Evolutionary conservation across 2,888 invertebrate genomes (phyloP).

Genomic region (Griposia aprilina): DNA sequence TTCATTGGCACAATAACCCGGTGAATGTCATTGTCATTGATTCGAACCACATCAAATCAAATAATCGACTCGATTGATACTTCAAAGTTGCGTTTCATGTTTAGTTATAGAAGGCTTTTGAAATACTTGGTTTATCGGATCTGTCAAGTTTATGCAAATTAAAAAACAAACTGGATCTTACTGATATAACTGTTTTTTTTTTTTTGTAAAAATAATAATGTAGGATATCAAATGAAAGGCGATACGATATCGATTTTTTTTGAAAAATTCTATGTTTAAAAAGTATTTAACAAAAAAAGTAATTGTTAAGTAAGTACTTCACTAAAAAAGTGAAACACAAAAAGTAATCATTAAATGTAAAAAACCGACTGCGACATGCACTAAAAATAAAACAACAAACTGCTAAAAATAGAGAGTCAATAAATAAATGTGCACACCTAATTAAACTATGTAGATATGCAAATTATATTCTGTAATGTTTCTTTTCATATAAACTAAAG

Average conservation of each 20-base stretch:
- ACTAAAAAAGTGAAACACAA: background rate
- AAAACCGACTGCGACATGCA: background rate
- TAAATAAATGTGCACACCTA: background rate
- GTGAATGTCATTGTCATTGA: constrained; percentile 47
- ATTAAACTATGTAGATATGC: background rate
- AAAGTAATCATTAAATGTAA: background rate
- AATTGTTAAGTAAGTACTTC: no score
- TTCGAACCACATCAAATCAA: constrained; percentile 13
- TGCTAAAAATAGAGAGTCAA: background rate
- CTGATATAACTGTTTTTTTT: background rate
- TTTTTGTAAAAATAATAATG: no score
- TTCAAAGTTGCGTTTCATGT: background rate
- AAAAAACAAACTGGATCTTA: background rate
- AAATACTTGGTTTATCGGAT: no score
- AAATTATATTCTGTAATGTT: background rate
- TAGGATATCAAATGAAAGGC: no score
- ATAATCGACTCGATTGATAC: background rate
- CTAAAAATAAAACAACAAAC: background rate
- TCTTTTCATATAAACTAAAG: constrained; percentile 2
- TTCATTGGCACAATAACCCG: constrained; percentile 37
- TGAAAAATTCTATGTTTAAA: background rate
- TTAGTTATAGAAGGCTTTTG: background rate
- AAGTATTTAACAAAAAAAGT: background rate
- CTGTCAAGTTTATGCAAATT: background rate
- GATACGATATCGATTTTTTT: background rate